A percentile compares a stretch with the other conserved stretches of the same genome.
Evolutionary conservation across 2,113 vertebrate species (phyloP).

Genomic region (Osmerus mordax): DNA sequence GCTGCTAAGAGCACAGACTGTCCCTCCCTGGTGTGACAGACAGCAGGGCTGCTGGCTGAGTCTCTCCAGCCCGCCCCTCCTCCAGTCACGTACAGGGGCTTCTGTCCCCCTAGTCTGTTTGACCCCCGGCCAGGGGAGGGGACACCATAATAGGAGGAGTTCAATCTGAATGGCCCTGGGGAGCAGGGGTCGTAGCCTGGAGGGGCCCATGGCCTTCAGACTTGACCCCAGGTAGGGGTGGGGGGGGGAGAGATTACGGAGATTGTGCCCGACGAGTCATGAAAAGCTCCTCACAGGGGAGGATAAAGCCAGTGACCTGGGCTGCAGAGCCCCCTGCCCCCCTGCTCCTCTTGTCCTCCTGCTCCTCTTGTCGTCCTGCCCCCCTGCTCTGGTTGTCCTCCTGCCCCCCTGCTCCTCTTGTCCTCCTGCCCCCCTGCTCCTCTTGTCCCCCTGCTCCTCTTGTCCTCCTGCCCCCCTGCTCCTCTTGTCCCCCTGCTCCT

Average conservation of each 20-base stretch:
- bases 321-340: slow-evolving; percentile 24
- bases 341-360: too few species aligned
- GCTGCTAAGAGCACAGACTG: background rate
- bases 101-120: slow-evolving; percentile 25
- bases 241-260: slow-evolving; percentile 30
- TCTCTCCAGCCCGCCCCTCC: background rate
- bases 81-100: slow-evolving; percentile 10
- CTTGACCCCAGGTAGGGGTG: slow-evolving; percentile 28
- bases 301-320: slow-evolving; percentile 47
- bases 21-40: slow-evolving; percentile 2
- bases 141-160: slow-evolving; percentile 29
- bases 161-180: slow-evolving; percentile 41
- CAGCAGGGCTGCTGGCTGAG: slow-evolving; percentile 11
- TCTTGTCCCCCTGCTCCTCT: too few species aligned
- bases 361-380: too few species aligned
- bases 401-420: too few species aligned
- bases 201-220: slow-evolving; percentile 24
- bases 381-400: too few species aligned
- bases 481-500: background rate
- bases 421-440: too few species aligned
- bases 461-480: too few species aligned
- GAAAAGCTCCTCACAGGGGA: slow-evolving; percentile 42
- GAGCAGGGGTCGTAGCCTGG: slow-evolving; percentile 31
- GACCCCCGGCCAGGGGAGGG: slow-evolving; percentile 25
- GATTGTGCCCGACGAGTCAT: slow-evolving; percentile 41